Evolutionary conservation across 1,140 invertebrate genomes (phyloP).

Genomic region (Hyles euphorbiae): DNA sequence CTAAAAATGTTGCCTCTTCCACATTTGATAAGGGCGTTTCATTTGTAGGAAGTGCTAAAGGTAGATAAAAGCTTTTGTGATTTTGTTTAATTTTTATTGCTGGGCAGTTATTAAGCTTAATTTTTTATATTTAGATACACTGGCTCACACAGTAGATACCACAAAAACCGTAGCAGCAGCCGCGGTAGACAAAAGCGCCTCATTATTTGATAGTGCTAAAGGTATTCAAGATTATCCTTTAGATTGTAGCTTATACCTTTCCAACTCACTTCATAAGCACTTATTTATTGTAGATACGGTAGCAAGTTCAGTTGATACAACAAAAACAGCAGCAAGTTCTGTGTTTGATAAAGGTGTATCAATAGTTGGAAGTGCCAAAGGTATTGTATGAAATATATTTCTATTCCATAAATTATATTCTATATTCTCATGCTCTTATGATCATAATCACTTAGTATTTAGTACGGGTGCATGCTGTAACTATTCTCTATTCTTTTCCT

Average conservation of each 20-base stretch:
- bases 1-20: constrained; percentile 44
- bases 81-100: not conserved
- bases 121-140: constrained; percentile 14
- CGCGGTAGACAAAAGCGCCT: constrained; percentile 11
- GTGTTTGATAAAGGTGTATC: constrained; percentile 17
- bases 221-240: constrained; percentile 5
- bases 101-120: not conserved
- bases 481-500: constrained; percentile 12
- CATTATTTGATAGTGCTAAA: constrained; percentile 12
- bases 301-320: constrained; percentile 20
- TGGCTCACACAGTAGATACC: constrained; percentile 17
- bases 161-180: constrained; percentile 12
- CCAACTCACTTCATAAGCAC: too few species aligned
- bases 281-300: constrained; percentile 18
- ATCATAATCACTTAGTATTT: constrained; percentile 3
- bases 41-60: constrained; percentile 44
- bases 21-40: constrained; percentile 45
- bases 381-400: constrained; percentile 12
- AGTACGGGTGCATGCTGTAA: constrained; percentile 11
- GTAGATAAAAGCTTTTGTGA: constrained; percentile 19
- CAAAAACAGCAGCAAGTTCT: constrained; percentile 19
- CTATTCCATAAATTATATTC: not conserved
- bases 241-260: too few species aligned
- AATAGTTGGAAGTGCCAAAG: constrained; percentile 23
- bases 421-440: not conserved